Evolutionary conservation across 2,113 vertebrate genomes (phyloP).

Genomic region (Martes martes): DNA sequence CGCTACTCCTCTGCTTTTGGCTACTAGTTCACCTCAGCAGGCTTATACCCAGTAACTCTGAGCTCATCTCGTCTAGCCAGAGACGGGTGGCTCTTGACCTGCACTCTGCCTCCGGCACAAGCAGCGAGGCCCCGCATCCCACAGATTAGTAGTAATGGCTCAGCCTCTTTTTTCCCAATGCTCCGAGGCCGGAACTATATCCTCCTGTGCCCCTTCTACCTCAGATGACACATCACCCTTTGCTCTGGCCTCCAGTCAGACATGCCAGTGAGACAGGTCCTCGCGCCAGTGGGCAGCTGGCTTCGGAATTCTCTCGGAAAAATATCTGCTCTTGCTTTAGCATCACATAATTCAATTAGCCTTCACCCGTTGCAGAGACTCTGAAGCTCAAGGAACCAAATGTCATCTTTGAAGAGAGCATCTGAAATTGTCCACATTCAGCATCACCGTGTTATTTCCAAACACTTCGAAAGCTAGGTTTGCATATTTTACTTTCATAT

Average conservation of each 20-base stretch:
- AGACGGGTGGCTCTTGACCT: constrained; percentile 65
- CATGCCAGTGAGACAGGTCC: not conserved
- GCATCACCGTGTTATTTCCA: constrained; percentile 19
- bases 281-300: not conserved
- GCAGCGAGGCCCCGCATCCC: constrained; percentile 68
- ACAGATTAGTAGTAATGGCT: constrained; percentile 66
- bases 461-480: constrained; percentile 10
- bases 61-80: constrained; percentile 61
- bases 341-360: not conserved
- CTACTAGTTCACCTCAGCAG: constrained; percentile 40
- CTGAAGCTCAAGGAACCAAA: not conserved
- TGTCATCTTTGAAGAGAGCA: not conserved
- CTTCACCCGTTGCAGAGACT: not conserved
- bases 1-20: not conserved
- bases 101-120: constrained; percentile 57
- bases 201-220: not conserved
- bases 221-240: not conserved
- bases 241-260: not conserved
- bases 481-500: constrained; percentile 21
- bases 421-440: not conserved
- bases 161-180: constrained; percentile 43
- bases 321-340: not conserved
- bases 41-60: constrained; percentile 64
- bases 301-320: constrained; percentile 8
- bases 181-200: constrained; percentile 45